Conservation (phyloP, 2,113 vertebrate genomes). For the Parotia lawesii region DNA sequence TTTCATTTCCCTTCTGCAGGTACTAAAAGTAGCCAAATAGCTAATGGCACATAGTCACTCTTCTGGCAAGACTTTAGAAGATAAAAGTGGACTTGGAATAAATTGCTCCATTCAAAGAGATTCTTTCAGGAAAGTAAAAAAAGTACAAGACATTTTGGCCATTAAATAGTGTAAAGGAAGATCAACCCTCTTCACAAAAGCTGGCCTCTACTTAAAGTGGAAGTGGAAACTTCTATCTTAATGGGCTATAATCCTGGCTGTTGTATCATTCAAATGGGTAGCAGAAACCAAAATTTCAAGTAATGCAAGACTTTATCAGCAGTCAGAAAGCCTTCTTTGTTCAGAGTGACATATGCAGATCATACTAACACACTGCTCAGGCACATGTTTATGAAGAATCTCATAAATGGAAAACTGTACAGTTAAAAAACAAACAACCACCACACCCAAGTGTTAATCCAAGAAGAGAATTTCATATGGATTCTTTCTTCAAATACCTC, state of each 20-base stretch:
- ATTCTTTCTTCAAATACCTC: neutral
- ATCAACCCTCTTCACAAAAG: neutral
- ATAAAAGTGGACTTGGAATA: neutral
- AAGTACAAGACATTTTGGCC: neutral
- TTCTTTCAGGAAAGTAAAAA: neutral
- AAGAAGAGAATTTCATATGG: neutral
- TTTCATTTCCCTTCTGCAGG: neutral
- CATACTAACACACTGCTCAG: neutral
- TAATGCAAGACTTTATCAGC: neutral
- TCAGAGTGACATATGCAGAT: neutral
- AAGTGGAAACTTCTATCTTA: neutral
- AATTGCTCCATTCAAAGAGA: neutral
- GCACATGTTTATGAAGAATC: neutral
- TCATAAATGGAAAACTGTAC: neutral
- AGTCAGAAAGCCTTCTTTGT: neutral
- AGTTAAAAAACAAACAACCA: neutral
- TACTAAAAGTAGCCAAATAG: neutral
- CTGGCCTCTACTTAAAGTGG: rapidly evolving
- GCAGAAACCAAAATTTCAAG: neutral
- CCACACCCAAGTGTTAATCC: neutral
- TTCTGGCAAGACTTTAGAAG: neutral
- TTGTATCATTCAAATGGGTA: neutral
- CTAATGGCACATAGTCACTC: neutral
- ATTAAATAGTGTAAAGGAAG: neutral
- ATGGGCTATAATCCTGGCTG: neutral